phyloP scores from a whole-genome alignment of 2,888 invertebrate species.

The Callosobruchus maculatus region DNA sequence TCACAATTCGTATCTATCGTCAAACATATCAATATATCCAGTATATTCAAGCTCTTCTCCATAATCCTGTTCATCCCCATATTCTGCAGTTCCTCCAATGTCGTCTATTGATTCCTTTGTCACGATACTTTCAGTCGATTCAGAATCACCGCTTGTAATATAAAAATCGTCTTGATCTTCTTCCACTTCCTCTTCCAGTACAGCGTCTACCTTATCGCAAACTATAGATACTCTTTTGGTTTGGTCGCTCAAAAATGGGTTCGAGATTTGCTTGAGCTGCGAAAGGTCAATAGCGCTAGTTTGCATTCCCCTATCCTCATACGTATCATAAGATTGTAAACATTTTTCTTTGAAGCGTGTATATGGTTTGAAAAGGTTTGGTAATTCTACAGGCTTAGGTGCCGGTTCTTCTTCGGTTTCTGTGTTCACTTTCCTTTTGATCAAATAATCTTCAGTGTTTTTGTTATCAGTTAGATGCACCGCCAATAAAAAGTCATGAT shows the following conservation, averaged over 20 bases:
- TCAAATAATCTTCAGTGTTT: constrained; percentile 13
- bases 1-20: not conserved
- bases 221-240: not conserved
- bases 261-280: not conserved
- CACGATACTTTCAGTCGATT: not conserved
- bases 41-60: not conserved
- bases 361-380: not conserved
- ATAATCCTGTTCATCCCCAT: not conserved
- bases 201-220: not conserved
- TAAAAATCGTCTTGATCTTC: not conserved
- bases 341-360: not conserved
- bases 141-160: not conserved
- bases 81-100: not conserved
- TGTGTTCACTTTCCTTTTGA: constrained; percentile 8
- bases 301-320: not conserved
- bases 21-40: not conserved
- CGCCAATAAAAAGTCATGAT: constrained; percentile 11
- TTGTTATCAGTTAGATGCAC: constrained; percentile 11
- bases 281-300: not conserved
- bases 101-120: not conserved
- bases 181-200: not conserved
- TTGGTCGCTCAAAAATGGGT: not conserved
- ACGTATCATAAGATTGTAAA: not conserved
- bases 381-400: not conserved
- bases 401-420: not conserved